A percentile compares a stretch with the other conserved stretches of the same genome.
Conservation (phyloP, 2,113 vertebrate species). For the Notechis scutatus region DNA sequence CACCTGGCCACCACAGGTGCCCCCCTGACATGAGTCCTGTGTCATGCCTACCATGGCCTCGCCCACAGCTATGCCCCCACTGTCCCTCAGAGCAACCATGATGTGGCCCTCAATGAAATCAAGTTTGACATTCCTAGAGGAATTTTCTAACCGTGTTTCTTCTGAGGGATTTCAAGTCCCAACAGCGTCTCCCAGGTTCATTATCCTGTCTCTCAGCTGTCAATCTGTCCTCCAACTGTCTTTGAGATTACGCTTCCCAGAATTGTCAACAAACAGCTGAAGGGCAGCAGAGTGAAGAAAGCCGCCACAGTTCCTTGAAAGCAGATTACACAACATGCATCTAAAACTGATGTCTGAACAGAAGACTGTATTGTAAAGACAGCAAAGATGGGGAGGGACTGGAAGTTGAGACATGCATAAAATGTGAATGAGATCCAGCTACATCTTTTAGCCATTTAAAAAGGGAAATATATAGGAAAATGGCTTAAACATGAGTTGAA, state of each 20-base stretch:
- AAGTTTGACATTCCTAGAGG: not conserved
- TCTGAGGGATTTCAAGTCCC: not conserved
- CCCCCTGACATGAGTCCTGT: no score
- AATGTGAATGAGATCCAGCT: not conserved
- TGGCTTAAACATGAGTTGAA: not conserved
- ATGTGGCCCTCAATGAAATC: no score
- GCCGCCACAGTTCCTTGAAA: not conserved
- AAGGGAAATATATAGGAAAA: no score
- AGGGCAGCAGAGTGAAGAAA: not conserved
- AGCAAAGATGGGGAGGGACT: not conserved
- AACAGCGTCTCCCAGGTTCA: not conserved
- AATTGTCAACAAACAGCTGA: not conserved
- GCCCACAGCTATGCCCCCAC: no score
- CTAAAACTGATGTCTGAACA: not conserved
- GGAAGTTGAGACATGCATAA: not conserved
- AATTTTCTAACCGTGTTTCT: not conserved
- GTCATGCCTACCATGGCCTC: no score
- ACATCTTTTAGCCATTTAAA: not conserved
- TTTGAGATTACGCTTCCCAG: not conserved
- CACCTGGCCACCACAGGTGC: no score
- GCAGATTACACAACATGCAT: not conserved
- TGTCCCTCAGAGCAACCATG: no score
- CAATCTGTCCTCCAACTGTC: not conserved
- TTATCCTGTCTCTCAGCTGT: not conserved
- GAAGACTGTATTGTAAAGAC: not conserved